phyloP scores from a whole-genome alignment of 2,888 invertebrate genomes.

The Chymomyza amoena region DNA sequence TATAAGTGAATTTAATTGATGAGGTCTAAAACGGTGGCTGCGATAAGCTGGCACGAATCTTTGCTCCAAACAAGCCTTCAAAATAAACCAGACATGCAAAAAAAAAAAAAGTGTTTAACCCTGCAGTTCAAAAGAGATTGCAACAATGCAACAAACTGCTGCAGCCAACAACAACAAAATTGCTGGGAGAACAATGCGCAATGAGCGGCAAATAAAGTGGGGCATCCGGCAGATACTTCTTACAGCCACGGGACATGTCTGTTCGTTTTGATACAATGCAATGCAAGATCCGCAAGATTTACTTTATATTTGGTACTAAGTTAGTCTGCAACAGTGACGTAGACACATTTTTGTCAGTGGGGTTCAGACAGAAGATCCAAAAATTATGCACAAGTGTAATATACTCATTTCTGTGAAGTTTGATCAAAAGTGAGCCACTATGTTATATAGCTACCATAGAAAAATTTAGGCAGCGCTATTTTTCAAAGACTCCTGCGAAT shows the following conservation, averaged over 20 bases:
- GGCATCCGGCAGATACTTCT: constrained; percentile 39
- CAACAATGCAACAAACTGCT: constrained; percentile 16
- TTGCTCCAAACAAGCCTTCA: neutral
- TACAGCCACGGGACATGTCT: constrained; percentile 38
- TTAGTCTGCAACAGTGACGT: neutral
- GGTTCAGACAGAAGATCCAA: constrained; percentile 9
- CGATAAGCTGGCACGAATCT: neutral
- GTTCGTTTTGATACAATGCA: neutral
- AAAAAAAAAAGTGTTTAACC: constrained; percentile 47
- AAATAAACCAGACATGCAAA: neutral
- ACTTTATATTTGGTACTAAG: neutral
- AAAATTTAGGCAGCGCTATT: too few relatives aligned
- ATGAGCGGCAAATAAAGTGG: constrained; percentile 39
- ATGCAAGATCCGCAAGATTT: constrained; percentile 1
- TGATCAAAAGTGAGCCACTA: too few relatives aligned
- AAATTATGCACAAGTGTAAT: too few relatives aligned
- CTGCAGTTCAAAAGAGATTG: constrained; percentile 57
- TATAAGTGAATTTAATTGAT: neutral
- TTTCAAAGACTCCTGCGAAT: too few relatives aligned
- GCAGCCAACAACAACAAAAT: neutral
- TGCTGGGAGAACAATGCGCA: constrained; percentile 55
- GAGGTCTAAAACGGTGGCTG: neutral
- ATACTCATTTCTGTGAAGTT: too few relatives aligned
- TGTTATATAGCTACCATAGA: too few relatives aligned
- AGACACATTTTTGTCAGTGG: neutral